phyloP scores from a whole-genome alignment of 2,113 vertebrate genomes.

The Microcebus jonahi region DNA sequence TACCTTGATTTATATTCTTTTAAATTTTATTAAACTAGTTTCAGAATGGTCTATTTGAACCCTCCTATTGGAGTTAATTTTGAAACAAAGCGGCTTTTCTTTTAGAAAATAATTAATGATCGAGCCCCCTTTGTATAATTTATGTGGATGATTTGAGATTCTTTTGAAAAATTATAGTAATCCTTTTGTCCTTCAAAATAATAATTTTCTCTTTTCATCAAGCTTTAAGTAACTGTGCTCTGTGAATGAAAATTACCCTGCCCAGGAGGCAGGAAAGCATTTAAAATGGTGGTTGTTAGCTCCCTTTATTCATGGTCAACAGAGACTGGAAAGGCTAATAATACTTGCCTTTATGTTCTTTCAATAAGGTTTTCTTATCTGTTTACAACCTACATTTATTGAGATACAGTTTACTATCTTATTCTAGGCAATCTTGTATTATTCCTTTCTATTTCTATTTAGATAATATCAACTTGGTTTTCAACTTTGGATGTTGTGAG shows the following conservation, averaged over 20 bases:
- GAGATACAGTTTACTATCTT: background rate
- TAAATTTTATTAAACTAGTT: background rate
- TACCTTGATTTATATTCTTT: background rate
- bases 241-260: background rate
- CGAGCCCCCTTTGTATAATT: background rate
- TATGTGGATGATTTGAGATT: background rate
- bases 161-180: constrained; percentile 28
- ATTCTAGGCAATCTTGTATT: background rate
- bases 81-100: background rate
- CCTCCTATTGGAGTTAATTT: background rate
- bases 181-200: constrained; percentile 13
- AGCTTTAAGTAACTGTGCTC: background rate
- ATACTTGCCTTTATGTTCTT: background rate
- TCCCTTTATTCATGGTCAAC: background rate
- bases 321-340: background rate
- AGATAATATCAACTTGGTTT: background rate
- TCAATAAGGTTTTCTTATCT: background rate
- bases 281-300: background rate
- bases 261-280: background rate
- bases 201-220: background rate
- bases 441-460: background rate
- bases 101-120: constrained; percentile 20
- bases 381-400: background rate
- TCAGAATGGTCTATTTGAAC: background rate
- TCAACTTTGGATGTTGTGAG: background rate